Conservation (phyloP, 2,888 invertebrate genomes). For the Drosophila differens region DNA sequence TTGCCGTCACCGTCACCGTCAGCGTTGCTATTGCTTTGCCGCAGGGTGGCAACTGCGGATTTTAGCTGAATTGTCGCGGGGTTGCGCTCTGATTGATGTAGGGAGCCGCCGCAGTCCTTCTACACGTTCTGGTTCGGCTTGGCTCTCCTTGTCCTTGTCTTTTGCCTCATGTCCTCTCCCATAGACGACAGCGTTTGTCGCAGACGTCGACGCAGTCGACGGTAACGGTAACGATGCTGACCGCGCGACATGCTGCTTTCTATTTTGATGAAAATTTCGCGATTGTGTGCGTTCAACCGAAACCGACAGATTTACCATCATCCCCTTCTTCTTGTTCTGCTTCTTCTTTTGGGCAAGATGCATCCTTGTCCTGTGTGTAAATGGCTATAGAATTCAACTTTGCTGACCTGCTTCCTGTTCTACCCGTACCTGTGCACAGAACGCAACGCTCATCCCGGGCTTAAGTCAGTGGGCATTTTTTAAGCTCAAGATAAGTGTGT, state of each 20-base stretch:
- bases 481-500: neutral
- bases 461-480: neutral
- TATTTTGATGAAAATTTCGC: constrained; percentile 79
- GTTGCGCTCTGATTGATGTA: constrained; percentile 69
- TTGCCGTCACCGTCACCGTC: constrained; percentile 24
- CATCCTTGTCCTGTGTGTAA: constrained; percentile 30
- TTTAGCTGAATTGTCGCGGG: constrained; percentile 65
- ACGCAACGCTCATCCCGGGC: neutral
- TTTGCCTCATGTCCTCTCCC: constrained; percentile 59
- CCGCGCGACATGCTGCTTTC: constrained; percentile 67
- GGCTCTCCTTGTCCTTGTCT: constrained; percentile 52
- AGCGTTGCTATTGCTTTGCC: constrained; percentile 54
- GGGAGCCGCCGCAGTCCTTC: constrained; percentile 52
- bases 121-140: constrained; percentile 27
- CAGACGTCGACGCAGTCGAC: constrained; percentile 54
- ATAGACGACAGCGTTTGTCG: constrained; percentile 62
- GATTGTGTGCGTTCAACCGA: constrained; percentile 77
- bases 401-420: constrained; percentile 26
- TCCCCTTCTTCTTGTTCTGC: constrained; percentile 1
- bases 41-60: constrained; percentile 70
- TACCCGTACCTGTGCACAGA: constrained; percentile 9
- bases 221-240: constrained; percentile 48
- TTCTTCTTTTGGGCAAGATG: constrained; percentile 22
- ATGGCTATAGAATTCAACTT: constrained; percentile 49
- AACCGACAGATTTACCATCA: constrained; percentile 48